Evolutionary conservation across 2,888 invertebrate genomes (phyloP), one percentile per base, ranked within the genome.

Genomic region (Ganaspis brasiliensis): DNA sequence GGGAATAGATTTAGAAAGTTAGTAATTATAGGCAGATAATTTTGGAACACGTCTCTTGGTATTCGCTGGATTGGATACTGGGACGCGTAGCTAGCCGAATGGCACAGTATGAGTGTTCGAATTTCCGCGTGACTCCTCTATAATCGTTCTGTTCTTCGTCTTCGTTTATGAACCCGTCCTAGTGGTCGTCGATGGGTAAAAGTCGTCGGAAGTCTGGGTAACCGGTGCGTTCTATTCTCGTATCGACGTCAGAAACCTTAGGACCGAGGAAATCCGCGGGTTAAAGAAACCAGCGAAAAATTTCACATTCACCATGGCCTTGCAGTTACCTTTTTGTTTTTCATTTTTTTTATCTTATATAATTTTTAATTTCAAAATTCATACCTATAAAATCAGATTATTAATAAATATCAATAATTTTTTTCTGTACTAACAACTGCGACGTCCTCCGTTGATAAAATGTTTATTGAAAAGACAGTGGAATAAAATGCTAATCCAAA

Each of bases 201-300:
- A 16, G 52, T 55, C 52, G 21, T 19, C 52, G 52, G 19, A 55
- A 55, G 52, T 55, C 52, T 55, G 59, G 59, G 31, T 59, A 59
- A 59, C 59, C 59, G 59, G 59, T 49, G 57, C 35, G 35, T 59
- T 59, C 59, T 59, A 59, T 59, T 59, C 35, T 59, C 31, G 59
- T 59, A 59, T 59, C 59, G 31, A 59, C 59, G 16, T 31, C 59
- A 59, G 59, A 59, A 59, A 59, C 59, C 59, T 31, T 59, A 59
- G 31, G 35, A 35, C 57, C 26, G 14, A 31, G 26, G 26, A 57
- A 57, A 57, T 26, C n/a, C 57, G n/a, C 57, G 57, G 26, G 5
- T 26, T 26, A 57, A 26, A 57, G 26, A 57, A 57, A 57, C n/a
- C 49, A 16, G 6, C 49, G 19, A 49, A 49, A 16, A 31, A 31